A percentile compares a stretch with the other conserved stretches of the same genome.
phyloP scores from a whole-genome alignment of 1,140 invertebrate genomes.

The Medauroidea extradentata region DNA sequence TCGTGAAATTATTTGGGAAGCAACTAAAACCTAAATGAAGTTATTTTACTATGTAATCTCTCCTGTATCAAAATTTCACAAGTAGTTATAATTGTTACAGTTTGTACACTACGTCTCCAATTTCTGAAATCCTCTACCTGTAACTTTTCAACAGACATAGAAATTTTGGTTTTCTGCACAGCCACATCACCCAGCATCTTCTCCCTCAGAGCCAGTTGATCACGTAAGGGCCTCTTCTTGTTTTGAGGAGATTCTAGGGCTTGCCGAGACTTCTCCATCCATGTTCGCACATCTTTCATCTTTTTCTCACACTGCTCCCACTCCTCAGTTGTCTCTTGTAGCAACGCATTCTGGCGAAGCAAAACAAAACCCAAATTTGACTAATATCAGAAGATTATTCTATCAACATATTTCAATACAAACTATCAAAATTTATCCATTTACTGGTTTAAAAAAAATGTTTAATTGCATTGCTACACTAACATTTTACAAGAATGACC shows the following conservation, averaged over 20 bases:
- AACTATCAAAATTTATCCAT: too few species aligned
- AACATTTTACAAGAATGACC: too few species aligned
- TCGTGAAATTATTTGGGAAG: too few species aligned
- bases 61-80: too few species aligned
- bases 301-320: conserved; percentile 95
- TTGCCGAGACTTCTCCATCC: conserved; percentile 81
- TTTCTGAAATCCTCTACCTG: conserved; percentile 53
- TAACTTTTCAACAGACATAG: conserved; percentile 87
- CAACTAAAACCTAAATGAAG: too few species aligned
- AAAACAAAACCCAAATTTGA: conserved; percentile 15
- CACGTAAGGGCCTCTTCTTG: conserved; percentile 78
- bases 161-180: conserved; percentile 87
- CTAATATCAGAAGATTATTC: too few species aligned
- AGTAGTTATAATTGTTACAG: too few species aligned
- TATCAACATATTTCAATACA: too few species aligned
- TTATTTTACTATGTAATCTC: too few species aligned
- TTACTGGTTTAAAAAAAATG: too few species aligned
- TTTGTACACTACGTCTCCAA: too few species aligned
- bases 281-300: conserved; percentile 80
- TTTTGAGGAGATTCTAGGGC: conserved; percentile 73
- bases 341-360: conserved; percentile 67
- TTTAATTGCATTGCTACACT: too few species aligned
- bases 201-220: conserved; percentile 78
- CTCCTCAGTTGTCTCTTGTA: conserved; percentile 89
- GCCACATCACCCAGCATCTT: conserved; percentile 83